A percentile compares a stretch with the other conserved stretches of the same genome.
Evolutionary conservation across 2,797 vertebrate genomes (phyloP).

Genomic region (Monodelphis domestica): DNA sequence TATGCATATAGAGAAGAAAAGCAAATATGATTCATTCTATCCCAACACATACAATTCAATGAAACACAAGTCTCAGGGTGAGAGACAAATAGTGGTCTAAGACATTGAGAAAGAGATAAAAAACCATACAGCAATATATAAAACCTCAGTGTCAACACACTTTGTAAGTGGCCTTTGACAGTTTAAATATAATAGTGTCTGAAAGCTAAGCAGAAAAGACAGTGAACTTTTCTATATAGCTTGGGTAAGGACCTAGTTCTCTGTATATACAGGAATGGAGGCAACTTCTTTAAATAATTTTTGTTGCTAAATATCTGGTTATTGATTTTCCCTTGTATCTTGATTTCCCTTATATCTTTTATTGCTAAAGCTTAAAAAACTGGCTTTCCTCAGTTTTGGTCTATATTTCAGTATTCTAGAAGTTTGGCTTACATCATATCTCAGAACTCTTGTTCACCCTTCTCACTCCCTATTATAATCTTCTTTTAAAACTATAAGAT

Average conservation of each 20-base stretch:
- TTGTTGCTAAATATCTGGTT: not conserved
- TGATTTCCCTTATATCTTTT: not conserved
- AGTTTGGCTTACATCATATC: not conserved
- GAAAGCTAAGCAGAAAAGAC: not conserved
- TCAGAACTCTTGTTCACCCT: too few species aligned
- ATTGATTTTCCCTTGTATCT: not conserved
- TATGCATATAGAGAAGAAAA: not conserved
- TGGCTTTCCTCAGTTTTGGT: not conserved
- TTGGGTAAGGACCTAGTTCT: not conserved
- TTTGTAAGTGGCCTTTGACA: not conserved
- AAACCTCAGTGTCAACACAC: slow-evolving; percentile 27
- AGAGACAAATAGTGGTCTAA: not conserved
- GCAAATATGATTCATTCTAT: not conserved
- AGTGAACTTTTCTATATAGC: not conserved
- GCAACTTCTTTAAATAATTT: not conserved
- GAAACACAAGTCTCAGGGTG: slow-evolving; percentile 8
- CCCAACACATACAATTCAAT: slow-evolving; percentile 16
- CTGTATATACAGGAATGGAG: not conserved
- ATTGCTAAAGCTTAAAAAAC: not conserved
- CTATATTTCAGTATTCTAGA: not conserved
- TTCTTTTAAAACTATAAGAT: not conserved
- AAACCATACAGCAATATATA: slow-evolving; percentile 4
- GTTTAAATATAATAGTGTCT: not conserved
- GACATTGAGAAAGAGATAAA: not conserved
- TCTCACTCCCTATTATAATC: not conserved